phyloP scores from a whole-genome alignment of 2,113 vertebrate species.

The Todiramphus chloris region DNA sequence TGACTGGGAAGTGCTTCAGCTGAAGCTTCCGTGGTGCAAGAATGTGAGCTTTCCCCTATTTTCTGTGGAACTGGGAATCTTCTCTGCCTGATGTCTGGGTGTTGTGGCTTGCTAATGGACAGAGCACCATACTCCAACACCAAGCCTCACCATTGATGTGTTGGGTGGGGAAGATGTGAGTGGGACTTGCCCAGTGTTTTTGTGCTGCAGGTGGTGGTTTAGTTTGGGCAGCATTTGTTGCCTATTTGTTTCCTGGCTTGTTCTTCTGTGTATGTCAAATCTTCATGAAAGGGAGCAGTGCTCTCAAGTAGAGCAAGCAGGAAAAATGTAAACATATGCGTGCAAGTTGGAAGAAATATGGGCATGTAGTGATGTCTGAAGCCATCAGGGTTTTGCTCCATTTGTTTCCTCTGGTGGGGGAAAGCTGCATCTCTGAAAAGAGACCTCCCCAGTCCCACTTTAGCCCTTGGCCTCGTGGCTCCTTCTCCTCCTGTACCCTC shows the following conservation, averaged over 20 bases:
- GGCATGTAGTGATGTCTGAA: background rate
- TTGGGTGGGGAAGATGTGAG: background rate
- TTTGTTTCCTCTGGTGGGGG: background rate
- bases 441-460: background rate
- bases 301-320: background rate
- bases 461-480: background rate
- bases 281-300: background rate
- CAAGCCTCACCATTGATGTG: background rate
- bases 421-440: background rate
- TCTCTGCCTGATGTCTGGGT: background rate
- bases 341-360: background rate
- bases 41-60: background rate
- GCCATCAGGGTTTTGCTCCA: background rate
- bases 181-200: background rate
- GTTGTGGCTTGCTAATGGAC: background rate
- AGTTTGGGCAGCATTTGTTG: rapidly evolving
- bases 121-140: background rate
- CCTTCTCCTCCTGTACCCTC: background rate
- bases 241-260: background rate
- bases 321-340: background rate
- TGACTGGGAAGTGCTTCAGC: rapidly evolving
- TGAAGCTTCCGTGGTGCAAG: background rate
- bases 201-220: constrained; percentile 21
- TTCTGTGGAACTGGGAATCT: background rate
- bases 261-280: background rate